Evolutionary conservation across 2,113 vertebrate genomes (phyloP).

Genomic region (Bujurquina vittata): DNA sequence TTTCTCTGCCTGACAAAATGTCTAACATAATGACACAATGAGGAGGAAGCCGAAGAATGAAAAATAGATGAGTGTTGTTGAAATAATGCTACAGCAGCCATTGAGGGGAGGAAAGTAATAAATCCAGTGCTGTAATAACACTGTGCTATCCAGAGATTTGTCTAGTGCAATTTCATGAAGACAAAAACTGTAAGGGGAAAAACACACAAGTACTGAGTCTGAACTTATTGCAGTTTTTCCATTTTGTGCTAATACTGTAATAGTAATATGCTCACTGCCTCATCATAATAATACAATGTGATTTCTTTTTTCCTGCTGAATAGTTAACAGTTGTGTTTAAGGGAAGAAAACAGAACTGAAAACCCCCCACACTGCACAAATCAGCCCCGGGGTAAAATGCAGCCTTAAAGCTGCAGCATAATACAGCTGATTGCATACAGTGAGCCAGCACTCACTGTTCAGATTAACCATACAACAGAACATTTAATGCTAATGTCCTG

Average conservation of each 20-base stretch:
- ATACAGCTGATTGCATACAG: conserved; percentile 18
- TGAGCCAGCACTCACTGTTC: conserved; percentile 9
- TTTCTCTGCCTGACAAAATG: background rate
- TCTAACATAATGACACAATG: background rate
- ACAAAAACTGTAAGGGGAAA: background rate
- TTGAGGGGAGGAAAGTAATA: conserved; percentile 15
- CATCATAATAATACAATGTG: background rate
- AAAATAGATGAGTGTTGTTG: background rate
- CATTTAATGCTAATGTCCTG: conserved; percentile 7
- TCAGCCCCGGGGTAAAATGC: conserved; percentile 9
- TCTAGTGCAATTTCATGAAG: conserved; percentile 2
- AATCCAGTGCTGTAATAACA: conserved; percentile 29
- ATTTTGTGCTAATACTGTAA: background rate
- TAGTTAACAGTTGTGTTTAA: conserved; percentile 4
- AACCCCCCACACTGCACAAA: background rate
- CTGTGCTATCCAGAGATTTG: background rate
- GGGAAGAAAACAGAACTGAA: conserved; percentile 12
- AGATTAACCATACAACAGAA: background rate
- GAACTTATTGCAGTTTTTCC: background rate
- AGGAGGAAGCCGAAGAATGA: conserved; percentile 1
- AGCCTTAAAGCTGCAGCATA: conserved; percentile 16
- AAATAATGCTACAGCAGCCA: conserved; percentile 24
- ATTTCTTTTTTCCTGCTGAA: background rate
- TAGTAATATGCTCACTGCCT: background rate
- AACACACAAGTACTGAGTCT: rapidly evolving